Evolutionary conservation across 2,113 vertebrate species (phyloP).

Genomic region (Vidua chalybeata): DNA sequence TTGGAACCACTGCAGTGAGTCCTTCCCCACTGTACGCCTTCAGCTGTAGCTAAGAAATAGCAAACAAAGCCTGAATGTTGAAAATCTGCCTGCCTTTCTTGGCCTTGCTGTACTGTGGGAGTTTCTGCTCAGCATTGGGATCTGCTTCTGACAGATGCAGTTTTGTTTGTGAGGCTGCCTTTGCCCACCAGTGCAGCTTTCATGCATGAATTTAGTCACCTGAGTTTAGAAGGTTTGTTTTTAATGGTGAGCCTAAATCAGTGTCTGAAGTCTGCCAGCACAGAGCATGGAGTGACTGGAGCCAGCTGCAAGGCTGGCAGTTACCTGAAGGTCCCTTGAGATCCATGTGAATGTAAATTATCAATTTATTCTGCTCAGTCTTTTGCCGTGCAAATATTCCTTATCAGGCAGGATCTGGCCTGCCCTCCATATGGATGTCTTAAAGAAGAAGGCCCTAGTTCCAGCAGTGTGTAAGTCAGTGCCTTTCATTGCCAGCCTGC

Average conservation of each 20-base stretch:
- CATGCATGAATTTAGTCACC: neutral
- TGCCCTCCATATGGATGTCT: neutral
- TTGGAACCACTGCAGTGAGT: neutral
- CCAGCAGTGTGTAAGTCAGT: neutral
- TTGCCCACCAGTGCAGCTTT: neutral
- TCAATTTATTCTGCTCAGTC: neutral
- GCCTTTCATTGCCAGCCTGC: neutral
- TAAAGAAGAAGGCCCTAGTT: neutral
- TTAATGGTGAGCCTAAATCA: accelerated
- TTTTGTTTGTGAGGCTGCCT: neutral
- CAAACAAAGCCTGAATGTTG: slow-evolving; percentile 20
- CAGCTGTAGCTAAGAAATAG: neutral
- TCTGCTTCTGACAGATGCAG: neutral
- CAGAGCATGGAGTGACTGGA: neutral
- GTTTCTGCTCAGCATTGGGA: neutral
- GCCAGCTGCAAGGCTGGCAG: neutral
- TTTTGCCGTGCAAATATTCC: neutral
- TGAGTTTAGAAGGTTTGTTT: neutral
- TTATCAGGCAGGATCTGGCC: neutral
- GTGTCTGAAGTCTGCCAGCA: neutral
- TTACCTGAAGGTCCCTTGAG: neutral
- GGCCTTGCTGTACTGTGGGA: neutral
- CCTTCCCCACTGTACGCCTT: neutral
- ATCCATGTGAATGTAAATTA: neutral
- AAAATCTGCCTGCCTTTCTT: neutral